Evolutionary conservation across 2,888 invertebrate genomes (phyloP).

Genomic region (Perizoma flavofasciatum): DNA sequence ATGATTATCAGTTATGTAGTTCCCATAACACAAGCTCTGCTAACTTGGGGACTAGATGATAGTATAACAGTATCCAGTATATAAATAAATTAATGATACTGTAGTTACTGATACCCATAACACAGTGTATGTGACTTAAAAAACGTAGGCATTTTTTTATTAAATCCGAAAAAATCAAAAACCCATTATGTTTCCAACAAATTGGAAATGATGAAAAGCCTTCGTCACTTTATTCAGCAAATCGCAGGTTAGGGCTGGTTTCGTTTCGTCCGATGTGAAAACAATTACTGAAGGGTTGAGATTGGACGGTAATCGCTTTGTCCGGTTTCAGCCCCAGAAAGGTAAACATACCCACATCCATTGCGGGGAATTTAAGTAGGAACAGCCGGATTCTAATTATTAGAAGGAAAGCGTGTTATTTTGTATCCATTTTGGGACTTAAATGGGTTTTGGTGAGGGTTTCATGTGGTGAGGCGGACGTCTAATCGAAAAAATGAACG

Average conservation of each 20-base stretch:
- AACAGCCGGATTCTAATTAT: constrained; percentile 21
- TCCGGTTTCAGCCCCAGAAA: constrained; percentile 15
- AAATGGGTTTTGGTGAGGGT: constrained; percentile 20
- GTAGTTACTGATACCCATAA: too few species aligned
- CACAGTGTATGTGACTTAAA: too few species aligned
- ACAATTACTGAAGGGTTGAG: constrained; percentile 32
- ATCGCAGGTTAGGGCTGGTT: constrained; percentile 27
- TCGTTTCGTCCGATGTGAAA: constrained; percentile 27
- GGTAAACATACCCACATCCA: constrained; percentile 12
- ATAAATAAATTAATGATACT: too few species aligned
- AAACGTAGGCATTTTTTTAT: not conserved
- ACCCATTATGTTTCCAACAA: not conserved
- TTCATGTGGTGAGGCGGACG: constrained; percentile 12
- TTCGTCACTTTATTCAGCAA: constrained; percentile 18
- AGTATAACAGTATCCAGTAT: too few species aligned
- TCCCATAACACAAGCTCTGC: too few species aligned
- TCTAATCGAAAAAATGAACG: not conserved
- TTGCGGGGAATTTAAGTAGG: constrained; percentile 11
- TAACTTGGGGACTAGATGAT: too few species aligned
- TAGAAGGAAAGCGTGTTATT: constrained; percentile 15
- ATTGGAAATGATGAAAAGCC: constrained; percentile 4
- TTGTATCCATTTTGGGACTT: constrained; percentile 13
- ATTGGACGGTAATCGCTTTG: constrained; percentile 28
- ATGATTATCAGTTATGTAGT: too few species aligned
- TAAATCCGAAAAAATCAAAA: not conserved